phyloP scores from a whole-genome alignment of 2,888 invertebrate genomes.

The Podotricha telesiphe region DNA sequence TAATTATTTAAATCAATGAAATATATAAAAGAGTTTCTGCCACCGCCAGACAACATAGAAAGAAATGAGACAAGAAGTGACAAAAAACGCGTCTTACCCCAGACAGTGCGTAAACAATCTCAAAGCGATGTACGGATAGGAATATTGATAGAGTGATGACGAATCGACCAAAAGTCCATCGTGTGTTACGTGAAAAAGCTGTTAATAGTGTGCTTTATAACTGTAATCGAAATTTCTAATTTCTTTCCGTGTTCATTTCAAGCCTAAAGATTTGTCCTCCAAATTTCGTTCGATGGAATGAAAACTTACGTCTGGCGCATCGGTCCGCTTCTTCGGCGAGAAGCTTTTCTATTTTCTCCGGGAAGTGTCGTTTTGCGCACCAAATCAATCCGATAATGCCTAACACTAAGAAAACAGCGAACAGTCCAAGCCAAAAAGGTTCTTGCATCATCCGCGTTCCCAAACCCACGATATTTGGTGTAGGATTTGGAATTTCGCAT shows the following conservation, averaged over 20 bases:
- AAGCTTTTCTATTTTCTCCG: constrained; percentile 92
- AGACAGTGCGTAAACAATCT: constrained; percentile 70
- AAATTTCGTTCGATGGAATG: constrained; percentile 19
- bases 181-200: constrained; percentile 53
- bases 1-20: not conserved
- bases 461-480: constrained; percentile 78
- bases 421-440: constrained; percentile 94
- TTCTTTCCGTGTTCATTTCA: constrained; percentile 46
- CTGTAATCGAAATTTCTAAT: constrained; percentile 41
- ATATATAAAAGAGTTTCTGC: constrained; percentile 60
- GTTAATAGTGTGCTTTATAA: constrained; percentile 38
- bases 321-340: constrained; percentile 91
- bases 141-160: constrained; percentile 33
- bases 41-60: constrained; percentile 61
- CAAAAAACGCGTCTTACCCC: constrained; percentile 76
- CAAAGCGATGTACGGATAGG: constrained; percentile 57
- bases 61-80: constrained; percentile 56
- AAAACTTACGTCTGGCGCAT: constrained; percentile 86
- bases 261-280: constrained; percentile 70
- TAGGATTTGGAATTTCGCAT: constrained; percentile 88
- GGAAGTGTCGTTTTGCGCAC: constrained; percentile 93
- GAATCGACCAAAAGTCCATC: constrained; percentile 20
- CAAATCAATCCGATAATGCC: constrained; percentile 91
- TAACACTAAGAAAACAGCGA: constrained; percentile 92
- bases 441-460: constrained; percentile 93